These are phyloP conservation scores for Colinus virginianus DNA, from an alignment of 2,113 vertebrate species.

Conservation along the genomic window DNA sequence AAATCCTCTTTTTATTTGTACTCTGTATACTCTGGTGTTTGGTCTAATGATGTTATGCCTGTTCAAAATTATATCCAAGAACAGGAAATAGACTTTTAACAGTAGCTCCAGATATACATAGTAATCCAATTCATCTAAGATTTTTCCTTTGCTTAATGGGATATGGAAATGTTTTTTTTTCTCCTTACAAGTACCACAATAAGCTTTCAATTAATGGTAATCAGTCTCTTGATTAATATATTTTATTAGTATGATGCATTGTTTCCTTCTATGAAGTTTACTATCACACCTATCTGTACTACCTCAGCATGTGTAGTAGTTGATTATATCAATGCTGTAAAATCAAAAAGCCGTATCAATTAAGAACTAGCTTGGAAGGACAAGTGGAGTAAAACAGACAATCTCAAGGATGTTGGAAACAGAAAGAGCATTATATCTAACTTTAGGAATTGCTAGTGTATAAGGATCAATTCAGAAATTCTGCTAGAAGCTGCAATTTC, in stretches of 20 bases:
- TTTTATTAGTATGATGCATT: background rate
- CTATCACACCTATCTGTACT: background rate
- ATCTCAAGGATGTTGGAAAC: background rate
- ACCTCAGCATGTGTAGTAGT: background rate
- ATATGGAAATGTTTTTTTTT: background rate
- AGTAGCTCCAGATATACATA: background rate
- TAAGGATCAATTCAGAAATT: background rate
- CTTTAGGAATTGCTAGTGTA: background rate
- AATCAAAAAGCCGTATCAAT: background rate
- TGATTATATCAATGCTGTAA: background rate
- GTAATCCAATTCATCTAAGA: background rate
- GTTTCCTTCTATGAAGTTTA: background rate
- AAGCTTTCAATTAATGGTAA: background rate
- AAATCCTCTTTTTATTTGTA: background rate
- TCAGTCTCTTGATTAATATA: background rate
- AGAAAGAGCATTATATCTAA: fast-evolving
- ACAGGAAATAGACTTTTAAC: background rate
- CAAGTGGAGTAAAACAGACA: background rate
- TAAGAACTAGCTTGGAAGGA: background rate
- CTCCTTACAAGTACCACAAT: background rate
- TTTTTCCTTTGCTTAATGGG: background rate
- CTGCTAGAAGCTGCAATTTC: background rate
- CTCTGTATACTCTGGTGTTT: fast-evolving
- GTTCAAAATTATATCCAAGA: background rate
- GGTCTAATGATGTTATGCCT: background rate